A percentile compares a stretch with the other conserved stretches of the same genome.
Conservation (phyloP, 2,113 vertebrate genomes). For the Oxyura jamaicensis region DNA sequence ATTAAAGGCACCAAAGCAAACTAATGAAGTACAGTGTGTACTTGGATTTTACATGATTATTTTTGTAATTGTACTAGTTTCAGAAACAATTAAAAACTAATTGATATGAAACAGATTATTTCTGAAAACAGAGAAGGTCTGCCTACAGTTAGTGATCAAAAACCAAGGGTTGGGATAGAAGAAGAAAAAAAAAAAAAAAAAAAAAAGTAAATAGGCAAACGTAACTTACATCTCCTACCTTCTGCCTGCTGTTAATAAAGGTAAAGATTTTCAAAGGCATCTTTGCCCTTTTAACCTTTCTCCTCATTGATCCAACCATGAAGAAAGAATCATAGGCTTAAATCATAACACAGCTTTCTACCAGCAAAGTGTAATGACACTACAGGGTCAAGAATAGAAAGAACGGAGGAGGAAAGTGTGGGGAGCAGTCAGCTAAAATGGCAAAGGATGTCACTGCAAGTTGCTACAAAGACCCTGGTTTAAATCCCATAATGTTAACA, state of each 20-base stretch:
- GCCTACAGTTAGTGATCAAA: background rate
- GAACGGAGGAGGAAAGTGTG: background rate
- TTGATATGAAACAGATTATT: background rate
- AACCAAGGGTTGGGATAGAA: background rate
- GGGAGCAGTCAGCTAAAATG: background rate
- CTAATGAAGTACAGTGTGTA: background rate
- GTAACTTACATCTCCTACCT: background rate
- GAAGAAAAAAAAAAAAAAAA: background rate
- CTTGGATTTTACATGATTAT: background rate
- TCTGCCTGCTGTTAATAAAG: background rate
- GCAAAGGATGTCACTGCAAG: background rate
- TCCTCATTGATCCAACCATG: background rate
- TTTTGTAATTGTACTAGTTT: background rate
- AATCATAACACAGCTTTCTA: background rate
- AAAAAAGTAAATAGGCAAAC: background rate
- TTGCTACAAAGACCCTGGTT: background rate
- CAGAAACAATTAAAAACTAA: background rate
- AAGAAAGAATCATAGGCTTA: background rate
- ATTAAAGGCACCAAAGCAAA: background rate
- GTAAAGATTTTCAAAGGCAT: background rate
- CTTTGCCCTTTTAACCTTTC: background rate
- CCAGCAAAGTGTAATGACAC: background rate
- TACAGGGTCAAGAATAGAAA: background rate
- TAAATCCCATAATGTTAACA: background rate
- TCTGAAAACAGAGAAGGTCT: background rate